Percentiles rank a stretch among this genome's conserved stretches.
Conservation (phyloP, 2,888 invertebrate species). For the Scaptomyza flava region DNA sequence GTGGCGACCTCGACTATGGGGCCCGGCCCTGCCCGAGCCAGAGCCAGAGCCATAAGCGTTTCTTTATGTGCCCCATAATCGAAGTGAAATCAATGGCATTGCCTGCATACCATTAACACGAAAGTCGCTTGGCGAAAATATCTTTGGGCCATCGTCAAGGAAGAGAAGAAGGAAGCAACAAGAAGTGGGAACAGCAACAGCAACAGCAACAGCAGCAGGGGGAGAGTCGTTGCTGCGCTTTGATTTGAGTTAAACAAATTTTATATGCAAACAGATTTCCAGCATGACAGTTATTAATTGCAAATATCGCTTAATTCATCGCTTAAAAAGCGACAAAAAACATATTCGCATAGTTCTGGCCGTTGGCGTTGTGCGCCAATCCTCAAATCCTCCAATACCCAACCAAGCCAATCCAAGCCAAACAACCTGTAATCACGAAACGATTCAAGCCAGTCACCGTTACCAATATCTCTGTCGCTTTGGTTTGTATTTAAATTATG, state of each 20-base stretch:
- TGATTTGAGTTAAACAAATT: conserved; percentile 79
- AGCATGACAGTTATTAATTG: conserved; percentile 83
- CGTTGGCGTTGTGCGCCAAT: conserved; percentile 35
- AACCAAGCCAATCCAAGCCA: conserved; percentile 13
- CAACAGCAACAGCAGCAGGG: neutral
- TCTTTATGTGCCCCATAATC: conserved; percentile 76
- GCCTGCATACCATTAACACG: conserved; percentile 79
- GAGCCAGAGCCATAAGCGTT: conserved; percentile 58
- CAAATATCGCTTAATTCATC: conserved; percentile 83
- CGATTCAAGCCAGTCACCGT: conserved; percentile 54
- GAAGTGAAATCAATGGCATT: conserved; percentile 81
- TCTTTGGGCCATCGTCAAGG: conserved; percentile 64
- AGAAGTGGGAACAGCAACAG: neutral
- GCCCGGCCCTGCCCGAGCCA: conserved; percentile 26
- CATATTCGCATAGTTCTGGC: conserved; percentile 70
- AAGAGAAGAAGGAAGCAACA: conserved; percentile 43
- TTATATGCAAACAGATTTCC: conserved; percentile 79
- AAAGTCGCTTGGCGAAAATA: conserved; percentile 71
- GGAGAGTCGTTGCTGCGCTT: conserved; percentile 40
- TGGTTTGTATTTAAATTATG: conserved; percentile 40
- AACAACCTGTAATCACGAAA: conserved; percentile 81
- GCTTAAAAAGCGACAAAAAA: conserved; percentile 77
- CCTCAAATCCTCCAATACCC: conserved; percentile 20
- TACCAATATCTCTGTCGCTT: conserved; percentile 44
- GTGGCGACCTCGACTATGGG: conserved; percentile 72